Conservation (phyloP, 2,888 invertebrate species). For the Ctenicera cuprea region DNA sequence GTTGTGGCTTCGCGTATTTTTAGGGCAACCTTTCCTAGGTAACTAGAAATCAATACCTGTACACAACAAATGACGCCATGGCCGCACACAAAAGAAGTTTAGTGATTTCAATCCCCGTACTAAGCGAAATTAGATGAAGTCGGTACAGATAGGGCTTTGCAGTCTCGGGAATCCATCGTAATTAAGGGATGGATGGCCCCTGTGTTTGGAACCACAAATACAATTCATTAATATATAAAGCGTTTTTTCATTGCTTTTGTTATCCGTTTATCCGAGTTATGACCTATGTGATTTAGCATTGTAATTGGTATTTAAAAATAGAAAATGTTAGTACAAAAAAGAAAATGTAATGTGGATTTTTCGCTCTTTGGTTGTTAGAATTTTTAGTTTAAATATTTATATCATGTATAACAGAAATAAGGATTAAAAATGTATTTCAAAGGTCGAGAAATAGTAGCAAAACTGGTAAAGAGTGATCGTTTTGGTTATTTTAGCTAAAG, state of each 20-base stretch:
- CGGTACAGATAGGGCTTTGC: not conserved
- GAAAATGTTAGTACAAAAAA: too few relatives aligned
- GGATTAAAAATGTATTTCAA: too few relatives aligned
- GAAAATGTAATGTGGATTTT: too few relatives aligned
- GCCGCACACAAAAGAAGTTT: conserved; percentile 27
- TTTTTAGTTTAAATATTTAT: too few relatives aligned
- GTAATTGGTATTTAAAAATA: too few relatives aligned
- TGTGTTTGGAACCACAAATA: not conserved
- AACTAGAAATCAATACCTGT: conserved; percentile 15
- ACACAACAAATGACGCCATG: conserved; percentile 12
- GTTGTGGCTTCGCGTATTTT: conserved; percentile 14
- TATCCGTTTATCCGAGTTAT: too few relatives aligned
- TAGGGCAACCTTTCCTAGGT: conserved; percentile 17
- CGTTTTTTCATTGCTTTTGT: not conserved
- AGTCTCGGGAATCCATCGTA: conserved; percentile 20
- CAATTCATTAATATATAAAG: conserved; percentile 1
- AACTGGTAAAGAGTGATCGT: too few relatives aligned
- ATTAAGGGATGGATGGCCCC: conserved; percentile 2
- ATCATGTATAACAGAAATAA: too few relatives aligned
- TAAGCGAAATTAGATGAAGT: conserved; percentile 25
- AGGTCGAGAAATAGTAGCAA: too few relatives aligned
- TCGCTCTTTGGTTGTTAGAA: too few relatives aligned
- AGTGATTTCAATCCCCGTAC: conserved; percentile 27
- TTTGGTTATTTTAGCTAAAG: too few relatives aligned
- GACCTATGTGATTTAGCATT: too few relatives aligned